Evolutionary conservation across 2,113 vertebrate species (phyloP).

Genomic region (Gopherus evgoodei): DNA sequence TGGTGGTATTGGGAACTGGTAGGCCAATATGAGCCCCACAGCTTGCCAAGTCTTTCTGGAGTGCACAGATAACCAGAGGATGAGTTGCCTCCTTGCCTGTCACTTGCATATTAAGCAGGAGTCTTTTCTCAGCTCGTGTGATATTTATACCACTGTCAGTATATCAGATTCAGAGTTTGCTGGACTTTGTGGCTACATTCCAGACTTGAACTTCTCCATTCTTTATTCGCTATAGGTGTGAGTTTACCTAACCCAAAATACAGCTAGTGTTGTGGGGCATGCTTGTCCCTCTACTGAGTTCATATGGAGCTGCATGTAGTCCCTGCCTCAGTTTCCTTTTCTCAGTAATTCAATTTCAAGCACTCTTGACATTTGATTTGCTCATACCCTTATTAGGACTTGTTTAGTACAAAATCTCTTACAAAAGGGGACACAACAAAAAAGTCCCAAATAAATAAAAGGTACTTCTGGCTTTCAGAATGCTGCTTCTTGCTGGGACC

Average conservation of each 20-base stretch:
- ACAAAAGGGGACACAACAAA: not conserved
- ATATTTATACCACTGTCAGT: not conserved
- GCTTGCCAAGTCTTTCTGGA: not conserved
- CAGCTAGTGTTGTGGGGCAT: not conserved
- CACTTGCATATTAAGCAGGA: not conserved
- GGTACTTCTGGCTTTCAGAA: not conserved
- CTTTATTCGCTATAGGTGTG: not conserved
- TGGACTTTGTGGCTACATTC: not conserved
- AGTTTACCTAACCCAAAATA: not conserved
- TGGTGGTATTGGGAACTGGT: not conserved
- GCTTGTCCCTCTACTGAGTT: not conserved
- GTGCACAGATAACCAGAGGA: not conserved
- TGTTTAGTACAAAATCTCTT: not conserved
- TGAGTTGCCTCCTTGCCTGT: not conserved
- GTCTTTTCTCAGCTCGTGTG: too few species aligned
- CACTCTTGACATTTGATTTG: not conserved
- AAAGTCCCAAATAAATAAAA: not conserved
- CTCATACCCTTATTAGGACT: not conserved
- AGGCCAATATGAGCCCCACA: not conserved
- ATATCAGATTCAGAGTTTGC: too few species aligned
- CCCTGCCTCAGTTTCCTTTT: not conserved
- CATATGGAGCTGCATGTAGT: not conserved
- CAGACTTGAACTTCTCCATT: not conserved
- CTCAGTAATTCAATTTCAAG: not conserved
- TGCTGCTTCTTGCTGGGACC: not conserved